These are phyloP conservation scores for Bombus soroeensis DNA, from an alignment of 1,140 invertebrate genomes.

Conservation along the genomic window DNA sequence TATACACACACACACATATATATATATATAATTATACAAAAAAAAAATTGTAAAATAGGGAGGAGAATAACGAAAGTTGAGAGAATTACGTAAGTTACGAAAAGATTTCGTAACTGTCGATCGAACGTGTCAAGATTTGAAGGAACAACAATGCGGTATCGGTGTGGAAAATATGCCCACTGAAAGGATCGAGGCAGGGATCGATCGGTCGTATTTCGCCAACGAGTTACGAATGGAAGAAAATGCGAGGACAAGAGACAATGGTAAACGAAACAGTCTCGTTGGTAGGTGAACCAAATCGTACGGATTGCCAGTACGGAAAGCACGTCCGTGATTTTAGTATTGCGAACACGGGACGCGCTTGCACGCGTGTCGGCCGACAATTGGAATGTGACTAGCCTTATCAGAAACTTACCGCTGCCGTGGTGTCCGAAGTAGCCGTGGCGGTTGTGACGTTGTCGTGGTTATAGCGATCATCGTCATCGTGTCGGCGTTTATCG, in stretches of 20 bases:
- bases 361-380: constrained; percentile 43
- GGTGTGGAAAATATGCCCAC: neutral
- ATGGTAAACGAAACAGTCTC: neutral
- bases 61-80: no score
- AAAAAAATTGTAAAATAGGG: no score
- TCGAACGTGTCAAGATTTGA: neutral
- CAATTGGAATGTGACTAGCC: constrained; percentile 67
- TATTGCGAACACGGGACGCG: constrained; percentile 51
- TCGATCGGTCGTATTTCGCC: constrained; percentile 8
- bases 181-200: neutral
- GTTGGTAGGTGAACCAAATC: neutral
- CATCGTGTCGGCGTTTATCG: constrained; percentile 36
- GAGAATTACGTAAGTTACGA: no score
- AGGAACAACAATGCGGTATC: no score
- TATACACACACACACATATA: no score
- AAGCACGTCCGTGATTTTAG: constrained; percentile 35
- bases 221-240: neutral
- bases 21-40: no score
- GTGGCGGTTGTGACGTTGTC: constrained; percentile 48
- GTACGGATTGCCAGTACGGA: neutral
- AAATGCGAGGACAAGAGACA: neutral
- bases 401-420: constrained; percentile 74
- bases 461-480: constrained; percentile 31
- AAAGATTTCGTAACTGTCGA: no score
- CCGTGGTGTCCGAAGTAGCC: constrained; percentile 62